Base-by-base conservation (phyloP, 2,888 invertebrate species). In the Trimorus sp. region DNA sequence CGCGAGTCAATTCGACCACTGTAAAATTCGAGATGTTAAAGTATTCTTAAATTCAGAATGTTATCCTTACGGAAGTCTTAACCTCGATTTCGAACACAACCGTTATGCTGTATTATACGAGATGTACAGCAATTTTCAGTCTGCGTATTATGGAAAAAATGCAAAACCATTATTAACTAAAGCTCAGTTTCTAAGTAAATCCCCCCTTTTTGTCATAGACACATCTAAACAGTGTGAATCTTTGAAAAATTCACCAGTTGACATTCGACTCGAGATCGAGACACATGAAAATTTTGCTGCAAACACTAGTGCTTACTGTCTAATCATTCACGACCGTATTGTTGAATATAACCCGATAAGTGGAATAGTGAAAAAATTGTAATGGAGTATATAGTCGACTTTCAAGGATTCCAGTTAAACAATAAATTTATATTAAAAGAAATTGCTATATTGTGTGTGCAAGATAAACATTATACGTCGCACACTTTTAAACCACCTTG, bases 61-160 rank as follows among this genome's bases (percentile, higher is more conserved):
- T 36, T 70, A 54, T 45, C 62, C 62, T 36, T 71, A 71, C 38
- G 36, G 7, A 0, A 56, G 48, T 16, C 40, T 73, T 12, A 48
- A 63, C 37, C 15, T 73, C n/a, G 56, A 84, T 58, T 53, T 79
- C 12, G 3, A 11, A 14, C 5, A 11, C 12, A 69, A 79, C 69
- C 73, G 66, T 56, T 76, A 42, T 60, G 45, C 75, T 8, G 2
- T 69, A n/a, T 58, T 79, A 1, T 78, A 82, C 54, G 73, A 80
- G 9, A 75, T 75, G 79, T 84, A 68, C 69, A 49, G 49, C 1
- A 49, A 79, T 40, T 84, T 84, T 58, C 75, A 75, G 58, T 6
- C 15, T 7, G 6, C 37, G 11, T 71, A 71, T 71, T 60, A 71
- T 42, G 14, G 16, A 4, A 59, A 48, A 37, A 36, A 45, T 1